These are phyloP conservation scores for Xestoiulus laeticollis DNA, from an alignment of 2,888 invertebrate genomes.

Conservation along the genomic window DNA sequence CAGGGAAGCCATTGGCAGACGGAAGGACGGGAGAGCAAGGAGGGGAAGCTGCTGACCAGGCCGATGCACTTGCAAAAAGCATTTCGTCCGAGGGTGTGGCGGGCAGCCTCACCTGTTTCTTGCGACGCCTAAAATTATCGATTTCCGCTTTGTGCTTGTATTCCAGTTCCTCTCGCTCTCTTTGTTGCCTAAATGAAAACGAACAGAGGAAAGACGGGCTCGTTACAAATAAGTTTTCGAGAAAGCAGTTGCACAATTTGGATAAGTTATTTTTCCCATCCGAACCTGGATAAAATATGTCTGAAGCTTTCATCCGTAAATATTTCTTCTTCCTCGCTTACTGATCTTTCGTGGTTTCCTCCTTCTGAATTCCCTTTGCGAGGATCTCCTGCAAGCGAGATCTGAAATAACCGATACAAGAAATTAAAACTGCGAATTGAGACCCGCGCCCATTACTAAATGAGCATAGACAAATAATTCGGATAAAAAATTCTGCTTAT, in stretches of 20 bases:
- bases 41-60: conserved; percentile 42
- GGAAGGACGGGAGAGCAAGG: conserved; percentile 42
- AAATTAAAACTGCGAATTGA: not conserved
- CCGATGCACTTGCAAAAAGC: not conserved
- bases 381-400: not conserved
- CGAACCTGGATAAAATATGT: conserved; percentile 50
- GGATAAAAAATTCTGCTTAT: not conserved
- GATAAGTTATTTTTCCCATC: not conserved
- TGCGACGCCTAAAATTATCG: conserved; percentile 59
- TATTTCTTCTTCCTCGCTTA: conserved; percentile 45
- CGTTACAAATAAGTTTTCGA: too few species aligned
- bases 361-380: not conserved
- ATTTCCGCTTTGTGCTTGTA: conserved; percentile 66
- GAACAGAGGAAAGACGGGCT: not conserved
- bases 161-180: conserved; percentile 69
- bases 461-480: too few species aligned
- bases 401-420: not conserved
- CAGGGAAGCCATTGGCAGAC: not conserved
- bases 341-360: conserved; percentile 39
- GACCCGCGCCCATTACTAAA: not conserved
- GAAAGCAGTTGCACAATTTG: too few species aligned
- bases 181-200: conserved; percentile 64
- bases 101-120: conserved; percentile 55
- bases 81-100: conserved; percentile 24
- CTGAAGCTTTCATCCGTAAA: conserved; percentile 52